A percentile compares a stretch with the other conserved stretches of the same genome.
phyloP scores from a whole-genome alignment of 1,140 invertebrate genomes.

The Drosophila rufa region DNA sequence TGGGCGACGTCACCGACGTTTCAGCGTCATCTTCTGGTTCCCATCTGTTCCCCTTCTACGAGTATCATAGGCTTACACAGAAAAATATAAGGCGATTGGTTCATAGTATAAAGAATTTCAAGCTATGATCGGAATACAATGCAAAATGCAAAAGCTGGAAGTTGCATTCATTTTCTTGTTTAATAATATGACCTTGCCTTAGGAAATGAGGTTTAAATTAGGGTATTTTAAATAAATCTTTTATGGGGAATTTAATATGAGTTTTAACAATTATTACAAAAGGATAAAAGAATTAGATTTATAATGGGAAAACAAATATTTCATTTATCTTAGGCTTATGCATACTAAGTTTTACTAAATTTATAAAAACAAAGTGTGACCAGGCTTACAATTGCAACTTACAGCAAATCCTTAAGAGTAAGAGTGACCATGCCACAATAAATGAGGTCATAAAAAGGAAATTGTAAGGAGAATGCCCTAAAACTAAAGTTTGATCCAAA shows the following conservation, averaged over 20 bases:
- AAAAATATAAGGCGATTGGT: neutral
- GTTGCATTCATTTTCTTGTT: no score
- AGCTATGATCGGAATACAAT: no score
- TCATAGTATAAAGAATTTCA: neutral
- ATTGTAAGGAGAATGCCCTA: neutral
- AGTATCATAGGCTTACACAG: neutral
- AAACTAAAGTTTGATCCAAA: neutral
- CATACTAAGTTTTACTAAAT: no score
- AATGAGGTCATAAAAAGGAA: neutral
- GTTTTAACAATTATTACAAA: no score
- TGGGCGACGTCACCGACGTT: slow-evolving; percentile 40
- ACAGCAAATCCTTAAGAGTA: neutral
- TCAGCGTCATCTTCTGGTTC: slow-evolving; percentile 48
- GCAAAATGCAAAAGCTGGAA: no score
- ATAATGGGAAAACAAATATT: no score
- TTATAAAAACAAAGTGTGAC: neutral
- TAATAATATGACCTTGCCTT: no score
- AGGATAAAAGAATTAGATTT: no score
- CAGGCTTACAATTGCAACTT: neutral
- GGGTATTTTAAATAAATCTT: no score
- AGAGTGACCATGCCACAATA: neutral
- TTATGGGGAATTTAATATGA: no score
- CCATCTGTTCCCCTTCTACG: slow-evolving; percentile 26
- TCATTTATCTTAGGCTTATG: neutral
- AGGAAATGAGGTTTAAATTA: no score